These are phyloP conservation scores for Cecropterus lyciades DNA, from an alignment of 1,140 invertebrate species.

Conservation along the genomic window DNA sequence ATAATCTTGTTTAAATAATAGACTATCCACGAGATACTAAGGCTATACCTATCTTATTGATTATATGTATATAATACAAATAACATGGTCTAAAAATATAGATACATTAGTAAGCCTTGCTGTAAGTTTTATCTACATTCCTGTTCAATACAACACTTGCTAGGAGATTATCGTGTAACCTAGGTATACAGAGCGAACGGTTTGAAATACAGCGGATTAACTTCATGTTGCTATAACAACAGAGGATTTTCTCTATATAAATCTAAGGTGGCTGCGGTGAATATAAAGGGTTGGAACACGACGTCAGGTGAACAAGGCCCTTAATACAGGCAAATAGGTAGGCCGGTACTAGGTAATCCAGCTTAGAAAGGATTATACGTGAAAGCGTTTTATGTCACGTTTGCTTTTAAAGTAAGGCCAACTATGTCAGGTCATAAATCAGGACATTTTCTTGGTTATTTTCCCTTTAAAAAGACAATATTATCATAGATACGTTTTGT, in stretches of 20 bases:
- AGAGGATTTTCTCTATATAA: conserved; percentile 45
- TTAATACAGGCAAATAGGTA: conserved; percentile 59
- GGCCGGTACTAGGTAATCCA: conserved; percentile 68
- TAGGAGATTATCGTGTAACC: conserved; percentile 13
- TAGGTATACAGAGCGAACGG: conserved; percentile 22
- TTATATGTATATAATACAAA: no score
- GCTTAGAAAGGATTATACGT: conserved; percentile 74
- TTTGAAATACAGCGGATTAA: conserved; percentile 38
- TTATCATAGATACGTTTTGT: no score
- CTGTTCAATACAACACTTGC: conserved; percentile 16
- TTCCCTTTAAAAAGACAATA: no score
- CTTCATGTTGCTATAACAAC: conserved; percentile 41
- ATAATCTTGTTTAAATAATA: no score
- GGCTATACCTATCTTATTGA: no score
- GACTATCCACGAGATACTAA: no score
- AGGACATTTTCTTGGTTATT: neutral
- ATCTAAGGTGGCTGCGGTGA: conserved; percentile 60
- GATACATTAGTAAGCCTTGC: no score
- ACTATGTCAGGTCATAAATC: conserved; percentile 3
- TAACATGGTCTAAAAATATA: no score
- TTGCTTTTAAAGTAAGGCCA: conserved; percentile 13
- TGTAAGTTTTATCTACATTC: conserved; percentile 1
- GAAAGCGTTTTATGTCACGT: conserved; percentile 63
- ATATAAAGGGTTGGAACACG: conserved; percentile 62
- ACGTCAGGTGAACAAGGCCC: conserved; percentile 61